Conservation (phyloP, 2,797 vertebrate genomes). For the Thalassophryne amazonica region DNA sequence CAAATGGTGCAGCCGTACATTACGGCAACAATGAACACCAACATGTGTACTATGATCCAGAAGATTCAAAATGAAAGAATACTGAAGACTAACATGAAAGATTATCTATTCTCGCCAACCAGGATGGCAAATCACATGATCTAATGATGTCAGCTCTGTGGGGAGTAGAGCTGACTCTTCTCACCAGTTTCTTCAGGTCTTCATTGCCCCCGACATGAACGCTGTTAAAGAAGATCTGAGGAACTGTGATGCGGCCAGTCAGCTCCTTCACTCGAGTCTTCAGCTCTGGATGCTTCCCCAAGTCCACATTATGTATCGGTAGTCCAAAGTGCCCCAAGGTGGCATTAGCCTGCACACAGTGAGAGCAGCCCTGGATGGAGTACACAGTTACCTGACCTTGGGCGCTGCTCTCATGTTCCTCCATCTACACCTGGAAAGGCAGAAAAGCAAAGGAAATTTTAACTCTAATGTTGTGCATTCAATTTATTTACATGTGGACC, state of each 20-base stretch:
- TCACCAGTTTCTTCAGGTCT: constrained; percentile 75
- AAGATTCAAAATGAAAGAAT: too few species aligned
- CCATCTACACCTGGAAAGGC: constrained; percentile 61
- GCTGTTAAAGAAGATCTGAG: constrained; percentile 81
- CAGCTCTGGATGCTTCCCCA: constrained; percentile 66
- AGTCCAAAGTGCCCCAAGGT: constrained; percentile 61
- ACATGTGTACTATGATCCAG: too few species aligned
- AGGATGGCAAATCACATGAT: too few species aligned
- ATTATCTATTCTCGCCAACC: too few species aligned
- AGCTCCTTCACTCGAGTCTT: constrained; percentile 63
- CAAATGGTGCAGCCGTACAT: too few species aligned
- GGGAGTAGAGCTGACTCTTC: constrained; percentile 1
- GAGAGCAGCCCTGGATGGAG: constrained; percentile 75
- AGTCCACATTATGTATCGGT: constrained; percentile 68
- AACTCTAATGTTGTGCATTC: neutral
- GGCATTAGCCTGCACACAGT: constrained; percentile 75
- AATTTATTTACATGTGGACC: too few species aligned
- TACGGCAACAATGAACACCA: too few species aligned
- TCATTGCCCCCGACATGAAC: constrained; percentile 73
- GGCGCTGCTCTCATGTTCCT: constrained; percentile 32
- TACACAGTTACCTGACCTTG: constrained; percentile 75
- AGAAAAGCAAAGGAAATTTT: neutral
- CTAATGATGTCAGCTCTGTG: too few species aligned
- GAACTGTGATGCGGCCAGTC: constrained; percentile 70
- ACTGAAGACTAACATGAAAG: too few species aligned